A percentile compares a stretch with the other conserved stretches of the same genome.
These are phyloP conservation scores for Antheraea pernyi DNA, from an alignment of 1,140 invertebrate genomes.

Conservation along the genomic window DNA sequence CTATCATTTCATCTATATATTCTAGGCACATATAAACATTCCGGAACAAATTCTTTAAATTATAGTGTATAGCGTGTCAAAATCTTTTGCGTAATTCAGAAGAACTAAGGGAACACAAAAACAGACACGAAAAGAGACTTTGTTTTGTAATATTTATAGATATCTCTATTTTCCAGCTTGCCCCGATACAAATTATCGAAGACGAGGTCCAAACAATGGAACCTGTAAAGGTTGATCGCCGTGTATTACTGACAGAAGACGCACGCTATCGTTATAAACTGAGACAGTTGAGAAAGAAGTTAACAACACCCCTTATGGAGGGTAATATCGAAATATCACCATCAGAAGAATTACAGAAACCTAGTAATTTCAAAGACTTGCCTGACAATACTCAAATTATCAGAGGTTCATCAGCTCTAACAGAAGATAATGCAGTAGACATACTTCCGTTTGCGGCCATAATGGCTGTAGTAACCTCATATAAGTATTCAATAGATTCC, in stretches of 20 bases:
- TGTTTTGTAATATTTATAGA: background rate
- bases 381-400: constrained; percentile 77
- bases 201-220: constrained; percentile 60
- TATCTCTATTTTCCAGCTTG: constrained; percentile 38
- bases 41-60: too few relatives aligned
- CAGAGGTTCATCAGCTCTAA: constrained; percentile 59
- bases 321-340: constrained; percentile 40
- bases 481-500: constrained; percentile 74
- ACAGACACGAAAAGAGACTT: too few relatives aligned
- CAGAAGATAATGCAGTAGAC: constrained; percentile 50
- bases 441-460: constrained; percentile 76
- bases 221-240: constrained; percentile 52
- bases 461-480: constrained; percentile 78
- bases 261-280: constrained; percentile 54
- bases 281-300: constrained; percentile 52
- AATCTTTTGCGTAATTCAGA: too few relatives aligned
- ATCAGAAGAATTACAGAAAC: constrained; percentile 70
- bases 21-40: too few relatives aligned
- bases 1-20: too few relatives aligned
- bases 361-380: constrained; percentile 74
- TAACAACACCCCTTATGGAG: constrained; percentile 52
- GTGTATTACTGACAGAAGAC: constrained; percentile 62
- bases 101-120: too few relatives aligned
- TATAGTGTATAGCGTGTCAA: too few relatives aligned
- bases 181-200: constrained; percentile 42